Base-by-base conservation (phyloP, 2,888 invertebrate genomes). In the Orgyia antiqua region DNA sequence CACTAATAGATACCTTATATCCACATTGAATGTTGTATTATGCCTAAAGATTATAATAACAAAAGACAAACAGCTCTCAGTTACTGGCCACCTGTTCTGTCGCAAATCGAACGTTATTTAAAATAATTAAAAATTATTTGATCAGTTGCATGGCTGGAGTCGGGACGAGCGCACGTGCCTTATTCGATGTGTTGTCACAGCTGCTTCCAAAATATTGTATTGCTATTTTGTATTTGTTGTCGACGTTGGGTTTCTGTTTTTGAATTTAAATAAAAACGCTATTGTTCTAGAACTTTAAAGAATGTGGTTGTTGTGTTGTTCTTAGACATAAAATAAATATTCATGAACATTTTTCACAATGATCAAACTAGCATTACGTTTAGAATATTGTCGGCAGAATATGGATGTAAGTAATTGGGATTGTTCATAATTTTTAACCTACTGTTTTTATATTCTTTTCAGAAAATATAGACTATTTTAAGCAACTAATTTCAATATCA, bases 31-130 rank as follows among this genome's bases (percentile, higher is more conserved):
- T n/a, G n/a, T n/a, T n/a, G n/a, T n/a, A n/a, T n/a, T n/a, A n/a
- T n/a, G n/a, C n/a, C n/a, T n/a, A n/a, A n/a, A n/a, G n/a, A n/a
- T 36, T 27, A 13, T 15, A 28, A 37, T 34, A 24, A 51, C 36
- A 49, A 41, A 24, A 36, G 23, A n/a, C 43, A 33, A 39, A 26
- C 30, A 33, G 15, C 10, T n/a, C 42, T 7, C 36, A 27, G 42
- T 27, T 10, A 35, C 42, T 30, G 32, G 10, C 31, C 54, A 51
- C 34, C 47, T 51, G 54, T 45, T 33, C 27, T 29, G 17, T 45
- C 28, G 41, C 37, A 36, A 44, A 46, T 44, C 29, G 47, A 50
- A 50, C 36, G 31, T 42, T 44, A 36, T 46, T 51, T 44, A 27
- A 36, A 49, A 50, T 25, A 27, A 29, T 52, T 27, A 23, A 33